A percentile compares a stretch with the other conserved stretches of the same genome.
phyloP scores from a whole-genome alignment of 2,888 invertebrate species.

The Drosophila anomelani region DNA sequence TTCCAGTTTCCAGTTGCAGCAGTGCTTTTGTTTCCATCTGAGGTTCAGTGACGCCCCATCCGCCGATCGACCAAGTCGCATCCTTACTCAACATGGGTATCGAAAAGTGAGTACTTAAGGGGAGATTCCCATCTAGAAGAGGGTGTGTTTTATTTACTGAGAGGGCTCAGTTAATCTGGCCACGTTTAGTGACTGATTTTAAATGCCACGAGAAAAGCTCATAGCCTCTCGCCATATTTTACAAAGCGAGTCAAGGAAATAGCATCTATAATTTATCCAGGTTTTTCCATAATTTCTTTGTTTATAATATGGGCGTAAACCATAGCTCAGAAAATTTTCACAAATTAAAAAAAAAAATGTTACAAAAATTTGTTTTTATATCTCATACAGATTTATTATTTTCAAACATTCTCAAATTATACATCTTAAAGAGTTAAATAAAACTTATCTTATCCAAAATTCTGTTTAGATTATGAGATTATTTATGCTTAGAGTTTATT shows the following conservation, averaged over 20 bases:
- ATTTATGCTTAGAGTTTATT: background rate
- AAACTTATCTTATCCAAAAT: background rate
- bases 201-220: slow-evolving; percentile 14
- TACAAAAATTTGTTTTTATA: too few relatives aligned
- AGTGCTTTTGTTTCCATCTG: slow-evolving; percentile 33
- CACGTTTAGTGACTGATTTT: slow-evolving; percentile 10
- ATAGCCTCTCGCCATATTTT: slow-evolving; percentile 20
- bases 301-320: background rate
- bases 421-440: background rate
- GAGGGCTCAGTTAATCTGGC: slow-evolving; percentile 6
- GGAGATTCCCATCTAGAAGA: background rate
- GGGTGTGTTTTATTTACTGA: slow-evolving; percentile 9
- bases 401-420: background rate
- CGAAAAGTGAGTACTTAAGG: slow-evolving; percentile 62
- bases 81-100: slow-evolving; percentile 63
- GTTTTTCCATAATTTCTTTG: background rate
- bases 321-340: too few relatives aligned
- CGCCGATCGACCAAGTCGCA: slow-evolving; percentile 60
- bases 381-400: background rate
- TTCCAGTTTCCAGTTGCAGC: slow-evolving; percentile 54
- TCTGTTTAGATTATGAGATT: background rate
- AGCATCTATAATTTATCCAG: background rate
- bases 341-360: too few relatives aligned
- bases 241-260: background rate
- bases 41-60: slow-evolving; percentile 60